Percentiles rank a stretch among this genome's conserved stretches.
Conservation (phyloP, 2,113 vertebrate genomes). For the Scalopus aquaticus region DNA sequence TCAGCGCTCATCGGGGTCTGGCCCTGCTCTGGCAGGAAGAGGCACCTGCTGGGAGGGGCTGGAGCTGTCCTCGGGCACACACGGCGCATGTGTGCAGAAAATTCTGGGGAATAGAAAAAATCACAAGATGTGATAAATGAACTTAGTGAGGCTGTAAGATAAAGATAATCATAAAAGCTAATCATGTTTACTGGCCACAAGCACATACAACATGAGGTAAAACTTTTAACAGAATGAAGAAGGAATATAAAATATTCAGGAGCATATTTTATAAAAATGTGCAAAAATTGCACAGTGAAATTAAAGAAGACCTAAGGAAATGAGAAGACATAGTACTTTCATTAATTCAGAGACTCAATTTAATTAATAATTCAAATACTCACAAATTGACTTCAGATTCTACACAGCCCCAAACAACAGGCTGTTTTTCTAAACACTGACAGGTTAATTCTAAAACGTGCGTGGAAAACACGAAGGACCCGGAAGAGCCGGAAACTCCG, state of each 20-base stretch:
- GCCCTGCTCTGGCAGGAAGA: too few species aligned
- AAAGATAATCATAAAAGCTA: neutral
- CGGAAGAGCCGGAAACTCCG: neutral
- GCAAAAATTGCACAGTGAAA: neutral
- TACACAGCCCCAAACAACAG: neutral
- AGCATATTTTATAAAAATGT: neutral
- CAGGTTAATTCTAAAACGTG: neutral
- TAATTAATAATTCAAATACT: neutral
- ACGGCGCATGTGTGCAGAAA: neutral
- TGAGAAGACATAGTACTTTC: neutral
- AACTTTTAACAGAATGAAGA: neutral
- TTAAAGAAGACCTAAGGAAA: neutral
- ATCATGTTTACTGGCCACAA: neutral
- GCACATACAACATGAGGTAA: neutral
- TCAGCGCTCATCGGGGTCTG: too few species aligned
- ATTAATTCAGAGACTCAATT: neutral
- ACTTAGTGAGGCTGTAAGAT: neutral
- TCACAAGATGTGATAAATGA: neutral
- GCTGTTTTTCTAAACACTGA: too few species aligned
- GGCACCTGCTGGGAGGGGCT: neutral
- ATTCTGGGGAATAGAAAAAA: neutral
- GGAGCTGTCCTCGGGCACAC: neutral
- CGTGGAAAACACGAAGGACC: neutral
- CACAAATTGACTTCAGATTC: neutral
- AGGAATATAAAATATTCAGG: neutral